Conservation (phyloP, 92 coral and sea anemone species). For the Epizoanthus stellaris region DNA sequence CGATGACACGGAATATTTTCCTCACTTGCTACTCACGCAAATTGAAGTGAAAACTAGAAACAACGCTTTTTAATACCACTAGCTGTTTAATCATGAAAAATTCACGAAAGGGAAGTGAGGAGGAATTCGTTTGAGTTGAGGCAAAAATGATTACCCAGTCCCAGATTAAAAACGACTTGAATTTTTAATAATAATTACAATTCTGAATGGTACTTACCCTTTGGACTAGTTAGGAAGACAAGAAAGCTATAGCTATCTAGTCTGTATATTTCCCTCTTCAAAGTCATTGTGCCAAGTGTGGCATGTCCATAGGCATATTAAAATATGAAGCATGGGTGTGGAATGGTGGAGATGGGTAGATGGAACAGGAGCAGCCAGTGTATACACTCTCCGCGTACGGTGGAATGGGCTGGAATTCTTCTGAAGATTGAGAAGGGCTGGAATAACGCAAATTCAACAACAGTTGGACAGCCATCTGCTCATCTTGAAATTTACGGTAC, state of each 20-base stretch:
- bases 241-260: not conserved
- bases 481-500: constrained; percentile 93
- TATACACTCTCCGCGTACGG: constrained; percentile 25
- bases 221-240: not conserved
- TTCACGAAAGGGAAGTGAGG: not conserved
- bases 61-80: too few species aligned
- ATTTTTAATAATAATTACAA: not conserved
- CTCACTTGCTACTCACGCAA: too few species aligned
- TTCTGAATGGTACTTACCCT: constrained; percentile 11
- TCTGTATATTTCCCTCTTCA: not conserved
- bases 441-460: constrained; percentile 88
- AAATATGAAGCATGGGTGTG: constrained; percentile 33
- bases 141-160: not conserved
- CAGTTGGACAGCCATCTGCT: constrained; percentile 91
- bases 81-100: too few species aligned
- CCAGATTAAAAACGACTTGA: not conserved
- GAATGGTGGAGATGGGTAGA: constrained; percentile 34
- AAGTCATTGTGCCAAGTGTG: constrained; percentile 27
- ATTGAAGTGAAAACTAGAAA: too few species aligned
- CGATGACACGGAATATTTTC: too few species aligned
- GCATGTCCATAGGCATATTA: constrained; percentile 37
- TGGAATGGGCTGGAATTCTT: constrained; percentile 30
- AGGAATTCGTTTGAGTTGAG: not conserved
- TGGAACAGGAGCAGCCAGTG: constrained; percentile 35
- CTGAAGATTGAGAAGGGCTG: constrained; percentile 58